Base-by-base conservation (phyloP, 1,140 invertebrate species). In the Ostrea denselamellosa region DNA sequence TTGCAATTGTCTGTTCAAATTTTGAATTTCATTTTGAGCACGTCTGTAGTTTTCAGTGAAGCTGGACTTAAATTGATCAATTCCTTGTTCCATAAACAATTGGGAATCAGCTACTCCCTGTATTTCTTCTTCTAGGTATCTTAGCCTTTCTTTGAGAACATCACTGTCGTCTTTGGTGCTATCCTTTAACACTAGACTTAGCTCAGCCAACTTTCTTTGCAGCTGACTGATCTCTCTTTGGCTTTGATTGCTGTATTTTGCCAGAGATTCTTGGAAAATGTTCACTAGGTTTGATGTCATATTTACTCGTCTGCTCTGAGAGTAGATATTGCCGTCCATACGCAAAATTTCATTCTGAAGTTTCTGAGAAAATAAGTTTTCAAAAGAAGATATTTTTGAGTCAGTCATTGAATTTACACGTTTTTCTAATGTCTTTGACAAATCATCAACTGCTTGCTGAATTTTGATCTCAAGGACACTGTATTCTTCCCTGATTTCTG, bases 241-340 rank as follows among this genome's bases (percentile, higher is more conserved):
- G 52, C 68, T 87, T n/a, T 89, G 71, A 82, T 89, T 87, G 3
- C 68, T 77, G 53, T 87, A 85, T 17, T 86, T 85, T 2, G 54
- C 58, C 10, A 89, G 52, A 25, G 89, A 86, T 51, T 87, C 65
- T 54, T 71, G 81, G 53, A 89, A 89, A 56, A 87, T 87, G 82
- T 87, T 89, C 0, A 89, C 68, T 34, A 87, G 58, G n/a, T 68
- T 89, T 17, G 58, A 52, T 25, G 89, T 85, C 25, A 86, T 44
- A 51, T 89, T 89, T 14, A 81, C 58, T 56, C 87, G 85, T 71
- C 85, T 85, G 51, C 87, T 83, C n/a, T 68, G 28, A 54, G 85
- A 77, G 25, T 44, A 19, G 17, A 89, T 58, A 71, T 86, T 87
- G n/a, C 83, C 71, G 1, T 71, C 44, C 10, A 85, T 53, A 0